Evolutionary conservation across 2,888 invertebrate genomes (phyloP), one percentile per base, ranked within the genome.

Genomic region (Eristalis tenax): DNA sequence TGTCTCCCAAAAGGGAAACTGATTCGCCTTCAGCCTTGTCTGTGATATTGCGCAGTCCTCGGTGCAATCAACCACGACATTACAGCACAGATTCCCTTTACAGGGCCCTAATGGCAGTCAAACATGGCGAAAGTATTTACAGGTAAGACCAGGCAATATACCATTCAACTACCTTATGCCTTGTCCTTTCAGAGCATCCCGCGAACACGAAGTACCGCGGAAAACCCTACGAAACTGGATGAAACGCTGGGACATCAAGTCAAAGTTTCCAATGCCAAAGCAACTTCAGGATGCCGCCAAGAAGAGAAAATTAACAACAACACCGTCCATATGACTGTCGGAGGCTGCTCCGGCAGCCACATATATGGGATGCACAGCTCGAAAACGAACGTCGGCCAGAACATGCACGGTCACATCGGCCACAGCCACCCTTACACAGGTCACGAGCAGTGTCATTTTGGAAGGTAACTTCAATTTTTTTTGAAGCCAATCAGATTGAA

Each of bases 161-260:
- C 11, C 50, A 38, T 6, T 64, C 11, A 32, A 10, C 4, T 1
- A 32, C 32, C 32, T 10, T 13, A 13, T 38, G 11, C 23, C 0
- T 57, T 40, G 10, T 56, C 13, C n/a, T 83, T 73, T 0, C 92
- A 94, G 95, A 89, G 95, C 95, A 79, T 95, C 95, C 0, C 94
- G 94, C 90, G 94, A 94, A 0, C 94, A 94, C 91, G 94, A 94
- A 89, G 94, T 95, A 0, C 95, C 95, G 0, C 92, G 95, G 22
- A 95, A 95, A 77, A 95, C 95, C 0, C 92, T 95, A 0, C 93
- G 95, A 3, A 95, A 95, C 91, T 95, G 95, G 94, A 95, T 95
- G 95, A 95, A 95, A 89, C 92, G 95, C 0, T 94, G 94, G 90
- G 94, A 94, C 91, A 95, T 95, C 15, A 94, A 94, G 79, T 94